A percentile compares a stretch with the other conserved stretches of the same genome.
Conservation (phyloP, 2,797 vertebrate genomes). For the Nothura maculosa region DNA sequence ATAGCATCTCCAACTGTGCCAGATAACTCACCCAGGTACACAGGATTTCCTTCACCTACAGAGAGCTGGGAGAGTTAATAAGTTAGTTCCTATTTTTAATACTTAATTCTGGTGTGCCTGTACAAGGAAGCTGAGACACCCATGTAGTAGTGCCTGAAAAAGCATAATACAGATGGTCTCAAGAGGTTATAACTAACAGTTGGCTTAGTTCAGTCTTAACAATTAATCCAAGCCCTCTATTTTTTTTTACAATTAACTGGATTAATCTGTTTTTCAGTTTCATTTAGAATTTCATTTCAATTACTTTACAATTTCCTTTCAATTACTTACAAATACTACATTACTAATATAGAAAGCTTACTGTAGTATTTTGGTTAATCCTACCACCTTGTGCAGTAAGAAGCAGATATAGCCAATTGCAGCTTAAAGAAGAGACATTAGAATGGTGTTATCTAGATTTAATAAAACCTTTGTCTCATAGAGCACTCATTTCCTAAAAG, state of each 20-base stretch:
- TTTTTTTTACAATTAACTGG: neutral
- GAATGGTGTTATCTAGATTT: neutral
- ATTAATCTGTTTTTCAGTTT: neutral
- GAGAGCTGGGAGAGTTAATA: neutral
- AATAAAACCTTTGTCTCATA: neutral
- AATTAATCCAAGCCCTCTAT: neutral
- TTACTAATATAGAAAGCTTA: neutral
- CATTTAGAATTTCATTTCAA: neutral
- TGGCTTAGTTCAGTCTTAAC: neutral
- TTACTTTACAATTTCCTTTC: neutral
- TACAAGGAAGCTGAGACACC: neutral
- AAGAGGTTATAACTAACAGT: neutral
- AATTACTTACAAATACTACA: too few relatives aligned
- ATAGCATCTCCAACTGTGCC: neutral
- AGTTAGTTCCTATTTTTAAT: neutral
- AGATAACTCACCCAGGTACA: rapidly evolving
- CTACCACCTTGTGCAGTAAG: neutral
- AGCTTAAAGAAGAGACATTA: neutral
- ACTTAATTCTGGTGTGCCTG: neutral
- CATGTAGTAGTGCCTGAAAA: neutral
- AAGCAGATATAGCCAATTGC: neutral
- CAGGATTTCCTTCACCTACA: neutral
- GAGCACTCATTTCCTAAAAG: neutral
- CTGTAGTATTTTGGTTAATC: neutral
- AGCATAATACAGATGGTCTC: neutral